A percentile compares a stretch with the other conserved stretches of the same genome.
phyloP scores from a whole-genome alignment of 2,888 invertebrate species.

The Leucophenga maculata region DNA sequence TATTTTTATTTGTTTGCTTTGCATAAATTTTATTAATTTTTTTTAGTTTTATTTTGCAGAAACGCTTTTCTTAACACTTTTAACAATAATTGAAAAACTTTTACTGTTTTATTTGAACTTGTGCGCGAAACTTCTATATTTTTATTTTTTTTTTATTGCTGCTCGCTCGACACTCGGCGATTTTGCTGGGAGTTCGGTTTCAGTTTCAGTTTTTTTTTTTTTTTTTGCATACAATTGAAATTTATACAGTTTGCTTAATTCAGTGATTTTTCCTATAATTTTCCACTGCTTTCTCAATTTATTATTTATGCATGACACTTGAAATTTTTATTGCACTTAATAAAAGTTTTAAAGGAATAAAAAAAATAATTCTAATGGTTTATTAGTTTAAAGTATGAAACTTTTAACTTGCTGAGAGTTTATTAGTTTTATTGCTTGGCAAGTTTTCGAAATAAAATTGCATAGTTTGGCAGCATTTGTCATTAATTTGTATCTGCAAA shows the following conservation, averaged over 20 bases:
- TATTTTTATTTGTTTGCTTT: too few species aligned
- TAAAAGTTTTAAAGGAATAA: background rate
- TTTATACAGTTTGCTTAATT: conserved; percentile 22
- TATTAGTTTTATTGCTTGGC: too few species aligned
- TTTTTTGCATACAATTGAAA: conserved; percentile 43
- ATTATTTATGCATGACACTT: background rate
- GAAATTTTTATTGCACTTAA: too few species aligned
- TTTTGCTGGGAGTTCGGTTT: too few species aligned
- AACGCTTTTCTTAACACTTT: conserved; percentile 53
- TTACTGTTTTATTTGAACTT: conserved; percentile 57
- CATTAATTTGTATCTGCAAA: conserved; percentile 1
- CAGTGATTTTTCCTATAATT: conserved; percentile 38
- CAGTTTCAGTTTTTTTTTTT: conserved; percentile 29
- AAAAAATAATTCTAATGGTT: background rate
- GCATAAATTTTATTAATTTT: background rate
- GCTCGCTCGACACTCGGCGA: too few species aligned
- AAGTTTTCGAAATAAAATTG: too few species aligned
- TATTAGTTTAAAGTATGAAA: background rate
- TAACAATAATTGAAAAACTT: conserved; percentile 62
- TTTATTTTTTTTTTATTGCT: conserved; percentile 1
- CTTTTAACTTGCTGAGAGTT: too few species aligned
- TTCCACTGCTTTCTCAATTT: conserved; percentile 26
- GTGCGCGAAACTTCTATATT: conserved; percentile 34
- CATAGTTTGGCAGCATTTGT: too few species aligned
- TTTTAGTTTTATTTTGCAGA: conserved; percentile 3